phyloP scores from a whole-genome alignment of 2,888 invertebrate genomes.

The Steinernema scapterisci region DNA sequence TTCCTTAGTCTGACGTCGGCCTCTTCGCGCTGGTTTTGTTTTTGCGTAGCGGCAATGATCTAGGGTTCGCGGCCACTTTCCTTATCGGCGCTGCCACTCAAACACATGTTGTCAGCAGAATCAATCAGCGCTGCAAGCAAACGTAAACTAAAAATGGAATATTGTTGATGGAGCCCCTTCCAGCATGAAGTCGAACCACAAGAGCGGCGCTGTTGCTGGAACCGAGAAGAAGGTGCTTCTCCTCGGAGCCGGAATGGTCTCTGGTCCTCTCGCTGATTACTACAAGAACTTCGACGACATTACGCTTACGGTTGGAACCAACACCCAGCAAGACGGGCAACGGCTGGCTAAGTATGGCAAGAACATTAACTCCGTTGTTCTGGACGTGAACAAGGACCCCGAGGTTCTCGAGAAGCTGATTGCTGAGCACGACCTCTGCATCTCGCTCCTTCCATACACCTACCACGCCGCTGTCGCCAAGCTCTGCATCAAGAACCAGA shows the following conservation, averaged over 20 bases:
- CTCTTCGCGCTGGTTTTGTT: too few species aligned
- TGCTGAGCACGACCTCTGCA: conserved; percentile 72
- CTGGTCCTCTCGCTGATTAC: conserved; percentile 92
- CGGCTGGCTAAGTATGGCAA: conserved; percentile 77
- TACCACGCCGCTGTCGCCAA: conserved; percentile 84
- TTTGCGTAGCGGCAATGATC: background rate
- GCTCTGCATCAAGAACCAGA: conserved; percentile 82
- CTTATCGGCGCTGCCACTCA: background rate
- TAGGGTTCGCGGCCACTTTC: background rate
- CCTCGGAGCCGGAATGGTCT: conserved; percentile 92
- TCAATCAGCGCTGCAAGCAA: background rate
- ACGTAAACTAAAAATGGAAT: background rate
- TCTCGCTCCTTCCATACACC: conserved; percentile 84
- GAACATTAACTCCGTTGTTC: conserved; percentile 77
- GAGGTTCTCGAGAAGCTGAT: conserved; percentile 78
- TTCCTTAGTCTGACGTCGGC: too few species aligned
- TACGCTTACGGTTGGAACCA: conserved; percentile 75
- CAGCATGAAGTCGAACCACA: conserved; percentile 76
- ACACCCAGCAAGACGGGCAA: conserved; percentile 86
- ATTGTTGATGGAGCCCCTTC: background rate
- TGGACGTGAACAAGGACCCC: conserved; percentile 79
- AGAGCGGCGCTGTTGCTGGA: conserved; percentile 74
- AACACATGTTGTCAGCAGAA: background rate
- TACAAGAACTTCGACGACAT: conserved; percentile 80
- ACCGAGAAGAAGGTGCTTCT: conserved; percentile 75